Evolutionary conservation across 2,888 invertebrate species (phyloP).

Genomic region (Drosophila fungiperda): DNA sequence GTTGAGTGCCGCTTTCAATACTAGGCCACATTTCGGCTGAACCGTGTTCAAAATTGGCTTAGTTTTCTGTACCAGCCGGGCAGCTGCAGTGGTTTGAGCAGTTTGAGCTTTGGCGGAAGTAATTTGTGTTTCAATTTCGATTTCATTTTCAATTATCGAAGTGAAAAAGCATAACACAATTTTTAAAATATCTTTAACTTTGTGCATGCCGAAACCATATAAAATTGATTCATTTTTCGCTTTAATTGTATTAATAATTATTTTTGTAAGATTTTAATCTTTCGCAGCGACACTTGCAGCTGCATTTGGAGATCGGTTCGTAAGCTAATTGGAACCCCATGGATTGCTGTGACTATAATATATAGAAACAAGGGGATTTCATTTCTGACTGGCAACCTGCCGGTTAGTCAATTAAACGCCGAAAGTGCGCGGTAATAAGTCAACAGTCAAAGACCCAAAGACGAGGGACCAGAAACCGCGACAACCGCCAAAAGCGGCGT

Average conservation of each 20-base stretch:
- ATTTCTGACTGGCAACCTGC: conserved; percentile 15
- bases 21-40: conserved; percentile 26
- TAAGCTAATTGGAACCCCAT: conserved; percentile 74
- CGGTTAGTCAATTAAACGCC: conserved; percentile 73
- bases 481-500: conserved; percentile 80
- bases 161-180: not conserved
- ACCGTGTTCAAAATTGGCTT: not conserved
- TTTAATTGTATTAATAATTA: not conserved
- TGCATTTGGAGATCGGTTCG: conserved; percentile 4
- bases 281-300: conserved; percentile 5
- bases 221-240: not conserved
- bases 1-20: conserved; percentile 32
- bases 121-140: conserved; percentile 2
- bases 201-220: not conserved
- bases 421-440: conserved; percentile 72
- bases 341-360: conserved; percentile 20
- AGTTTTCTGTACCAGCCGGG: not conserved
- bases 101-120: conserved; percentile 8
- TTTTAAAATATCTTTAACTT: not conserved
- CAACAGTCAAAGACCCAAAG: conserved; percentile 47
- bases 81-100: not conserved
- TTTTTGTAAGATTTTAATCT: not conserved
- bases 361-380: conserved; percentile 19
- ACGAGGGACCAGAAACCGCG: conserved; percentile 59
- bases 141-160: not conserved